Percentiles rank a stretch among this genome's conserved stretches.
Evolutionary conservation across 1,140 invertebrate species (phyloP).

Genomic region (Drosophila erecta): DNA sequence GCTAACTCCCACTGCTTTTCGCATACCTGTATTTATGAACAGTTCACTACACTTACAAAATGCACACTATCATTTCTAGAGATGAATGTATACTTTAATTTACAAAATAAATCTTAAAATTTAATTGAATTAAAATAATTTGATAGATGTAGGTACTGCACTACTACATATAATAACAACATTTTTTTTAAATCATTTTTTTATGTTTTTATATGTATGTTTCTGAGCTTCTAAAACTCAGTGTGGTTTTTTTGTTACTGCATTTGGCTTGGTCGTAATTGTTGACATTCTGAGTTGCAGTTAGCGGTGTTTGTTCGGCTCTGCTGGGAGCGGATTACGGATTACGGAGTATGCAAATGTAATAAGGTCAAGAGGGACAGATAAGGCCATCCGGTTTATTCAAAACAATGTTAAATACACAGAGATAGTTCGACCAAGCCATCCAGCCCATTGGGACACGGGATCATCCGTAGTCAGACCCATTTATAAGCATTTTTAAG

Average conservation of each 20-base stretch:
- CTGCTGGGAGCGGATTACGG: conserved; percentile 22
- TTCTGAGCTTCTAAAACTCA: too few species aligned
- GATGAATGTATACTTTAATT: background rate
- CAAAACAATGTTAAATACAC: conserved; percentile 22
- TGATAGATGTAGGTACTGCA: too few species aligned
- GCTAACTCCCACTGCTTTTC: background rate
- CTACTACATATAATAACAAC: too few species aligned
- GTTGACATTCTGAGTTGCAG: conserved; percentile 41
- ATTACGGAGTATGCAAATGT: conserved; percentile 32
- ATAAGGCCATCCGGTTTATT: conserved; percentile 35
- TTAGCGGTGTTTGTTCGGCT: conserved; percentile 17
- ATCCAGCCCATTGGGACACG: background rate
- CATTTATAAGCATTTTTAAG: background rate
- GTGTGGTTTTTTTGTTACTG: background rate
- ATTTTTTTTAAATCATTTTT: too few species aligned
- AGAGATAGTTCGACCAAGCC: background rate
- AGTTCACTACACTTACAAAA: too few species aligned
- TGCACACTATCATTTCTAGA: too few species aligned
- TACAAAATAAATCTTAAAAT: background rate
- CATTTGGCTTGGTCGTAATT: background rate
- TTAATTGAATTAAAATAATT: too few species aligned
- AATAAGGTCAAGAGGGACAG: conserved; percentile 45
- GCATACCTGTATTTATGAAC: background rate
- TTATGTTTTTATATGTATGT: too few species aligned
- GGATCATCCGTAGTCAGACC: conserved; percentile 2